Conservation (phyloP, 1,140 invertebrate species). For the Drosophila willistoni region DNA sequence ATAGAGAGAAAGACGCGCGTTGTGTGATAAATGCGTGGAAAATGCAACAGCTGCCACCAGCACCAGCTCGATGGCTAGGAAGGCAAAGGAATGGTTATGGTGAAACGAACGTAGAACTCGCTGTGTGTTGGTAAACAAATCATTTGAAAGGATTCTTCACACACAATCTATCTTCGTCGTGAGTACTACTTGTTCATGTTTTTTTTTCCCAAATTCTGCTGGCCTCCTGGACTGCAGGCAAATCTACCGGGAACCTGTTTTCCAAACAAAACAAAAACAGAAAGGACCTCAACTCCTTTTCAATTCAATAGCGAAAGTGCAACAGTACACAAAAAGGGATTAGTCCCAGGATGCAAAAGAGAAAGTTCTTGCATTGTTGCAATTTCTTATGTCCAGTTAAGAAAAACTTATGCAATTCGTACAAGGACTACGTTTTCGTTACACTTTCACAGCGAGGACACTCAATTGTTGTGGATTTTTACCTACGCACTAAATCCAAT, state of each 20-base stretch:
- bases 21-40: slow-evolving; percentile 80
- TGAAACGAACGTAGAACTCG: slow-evolving; percentile 26
- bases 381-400: slow-evolving; percentile 47
- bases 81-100: slow-evolving; percentile 25
- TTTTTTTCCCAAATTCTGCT: neutral
- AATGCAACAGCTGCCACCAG: slow-evolving; percentile 77
- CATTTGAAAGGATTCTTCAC: slow-evolving; percentile 81
- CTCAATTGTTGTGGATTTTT: slow-evolving; percentile 18
- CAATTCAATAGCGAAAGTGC: slow-evolving; percentile 40
- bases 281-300: slow-evolving; percentile 21
- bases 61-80: slow-evolving; percentile 50
- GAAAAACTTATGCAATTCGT: slow-evolving; percentile 58
- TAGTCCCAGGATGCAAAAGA: slow-evolving; percentile 54
- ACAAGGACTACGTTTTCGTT: slow-evolving; percentile 47
- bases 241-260: slow-evolving; percentile 25
- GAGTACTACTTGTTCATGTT: slow-evolving; percentile 4
- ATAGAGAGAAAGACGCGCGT: neutral
- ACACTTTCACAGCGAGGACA: slow-evolving; percentile 68
- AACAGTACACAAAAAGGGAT: slow-evolving; percentile 38
- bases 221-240: slow-evolving; percentile 21
- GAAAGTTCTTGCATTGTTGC: slow-evolving; percentile 64
- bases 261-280: slow-evolving; percentile 4
- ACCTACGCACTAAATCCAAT: slow-evolving; percentile 10
- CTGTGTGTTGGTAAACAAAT: slow-evolving; percentile 79
- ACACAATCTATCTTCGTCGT: slow-evolving; percentile 76